Conservation (phyloP, 2,888 invertebrate genomes). For the Lutraria lutraria region DNA sequence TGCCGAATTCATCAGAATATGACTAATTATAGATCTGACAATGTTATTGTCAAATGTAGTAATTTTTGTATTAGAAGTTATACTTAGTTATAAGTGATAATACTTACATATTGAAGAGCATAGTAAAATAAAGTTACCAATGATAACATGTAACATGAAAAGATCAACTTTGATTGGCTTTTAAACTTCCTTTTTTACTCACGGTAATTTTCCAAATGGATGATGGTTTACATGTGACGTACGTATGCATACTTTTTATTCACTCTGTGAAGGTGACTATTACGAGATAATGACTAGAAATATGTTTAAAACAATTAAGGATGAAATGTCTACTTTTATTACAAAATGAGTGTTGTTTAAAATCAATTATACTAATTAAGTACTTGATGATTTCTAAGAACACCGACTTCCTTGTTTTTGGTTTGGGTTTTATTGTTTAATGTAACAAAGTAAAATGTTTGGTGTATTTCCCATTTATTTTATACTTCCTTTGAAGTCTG, state of each 20-base stretch:
- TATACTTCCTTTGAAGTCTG: background rate
- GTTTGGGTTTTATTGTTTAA: background rate
- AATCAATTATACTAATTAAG: background rate
- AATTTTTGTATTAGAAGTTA: background rate
- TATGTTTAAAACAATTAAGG: background rate
- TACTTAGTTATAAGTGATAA: background rate
- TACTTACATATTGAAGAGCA: background rate
- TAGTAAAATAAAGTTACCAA: background rate
- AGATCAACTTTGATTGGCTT: background rate
- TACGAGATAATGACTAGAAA: background rate
- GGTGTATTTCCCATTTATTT: background rate
- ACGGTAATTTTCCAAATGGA: background rate
- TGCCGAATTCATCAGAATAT: background rate
- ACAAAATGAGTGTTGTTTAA: background rate
- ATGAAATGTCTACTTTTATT: background rate
- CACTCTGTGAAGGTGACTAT: background rate
- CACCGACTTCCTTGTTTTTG: background rate
- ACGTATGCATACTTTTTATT: background rate
- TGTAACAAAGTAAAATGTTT: background rate
- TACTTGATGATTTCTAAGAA: constrained; percentile 4
- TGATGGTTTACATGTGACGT: background rate
- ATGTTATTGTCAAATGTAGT: background rate
- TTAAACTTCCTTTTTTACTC: background rate
- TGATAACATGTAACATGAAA: constrained; percentile 10
- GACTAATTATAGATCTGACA: background rate